A percentile compares a stretch with the other conserved stretches of the same genome.
phyloP scores from a whole-genome alignment of 2,888 invertebrate genomes.

The Schizaphis graminum region DNA sequence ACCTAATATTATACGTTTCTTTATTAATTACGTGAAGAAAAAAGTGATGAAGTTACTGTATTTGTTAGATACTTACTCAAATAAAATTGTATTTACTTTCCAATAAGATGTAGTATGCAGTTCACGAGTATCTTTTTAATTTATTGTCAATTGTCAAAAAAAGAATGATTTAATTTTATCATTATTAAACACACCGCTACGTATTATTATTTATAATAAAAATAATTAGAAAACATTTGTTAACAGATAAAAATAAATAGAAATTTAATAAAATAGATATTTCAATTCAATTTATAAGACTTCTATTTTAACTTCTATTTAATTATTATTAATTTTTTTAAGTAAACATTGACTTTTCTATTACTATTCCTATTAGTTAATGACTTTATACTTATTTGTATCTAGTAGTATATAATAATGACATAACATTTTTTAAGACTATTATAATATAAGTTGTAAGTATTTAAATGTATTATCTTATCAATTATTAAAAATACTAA shows the following conservation, averaged over 20 bases:
- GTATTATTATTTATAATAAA: neutral
- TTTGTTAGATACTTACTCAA: neutral
- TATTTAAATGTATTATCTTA: neutral
- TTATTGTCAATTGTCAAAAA: neutral
- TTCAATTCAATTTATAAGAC: neutral
- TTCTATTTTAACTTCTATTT: too few relatives aligned
- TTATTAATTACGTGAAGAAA: neutral
- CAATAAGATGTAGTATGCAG: neutral
- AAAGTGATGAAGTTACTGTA: neutral
- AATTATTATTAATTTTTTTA: neutral
- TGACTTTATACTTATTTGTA: neutral
- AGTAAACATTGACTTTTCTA: neutral
- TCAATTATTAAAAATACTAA: neutral
- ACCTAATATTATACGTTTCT: neutral
- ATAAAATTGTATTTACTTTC: neutral
- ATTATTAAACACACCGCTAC: neutral
- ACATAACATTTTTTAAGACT: too few relatives aligned
- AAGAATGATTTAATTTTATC: neutral
- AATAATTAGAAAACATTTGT: neutral
- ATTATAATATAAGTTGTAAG: neutral
- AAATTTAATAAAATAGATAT: neutral
- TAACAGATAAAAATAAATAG: neutral
- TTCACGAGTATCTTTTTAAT: neutral
- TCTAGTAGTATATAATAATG: neutral
- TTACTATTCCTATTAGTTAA: neutral